A percentile compares a stretch with the other conserved stretches of the same genome.
Conservation (phyloP, 2,888 invertebrate genomes). For the Cordylochernes scorpioides region DNA sequence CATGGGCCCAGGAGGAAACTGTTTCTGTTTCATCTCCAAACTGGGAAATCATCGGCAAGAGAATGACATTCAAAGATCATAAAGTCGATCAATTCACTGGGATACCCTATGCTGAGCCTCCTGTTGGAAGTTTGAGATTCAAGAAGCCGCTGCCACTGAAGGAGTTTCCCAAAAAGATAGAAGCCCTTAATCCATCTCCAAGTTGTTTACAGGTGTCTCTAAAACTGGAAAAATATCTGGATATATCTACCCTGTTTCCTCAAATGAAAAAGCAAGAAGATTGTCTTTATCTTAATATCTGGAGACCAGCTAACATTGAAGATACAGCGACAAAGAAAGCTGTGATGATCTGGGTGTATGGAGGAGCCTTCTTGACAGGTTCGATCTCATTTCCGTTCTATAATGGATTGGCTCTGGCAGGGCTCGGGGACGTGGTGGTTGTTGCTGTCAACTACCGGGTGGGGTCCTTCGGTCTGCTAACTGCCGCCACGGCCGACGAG, state of each 20-base stretch:
- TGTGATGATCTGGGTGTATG: constrained; percentile 19
- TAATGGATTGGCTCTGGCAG: constrained; percentile 23
- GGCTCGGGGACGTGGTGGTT: constrained; percentile 24
- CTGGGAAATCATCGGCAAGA: constrained; percentile 13
- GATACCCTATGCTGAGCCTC: constrained; percentile 23
- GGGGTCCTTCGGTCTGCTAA: constrained; percentile 22
- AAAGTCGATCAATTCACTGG: constrained; percentile 20
- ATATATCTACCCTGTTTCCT: constrained; percentile 25
- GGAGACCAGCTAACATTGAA: constrained; percentile 26
- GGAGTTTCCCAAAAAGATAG: constrained; percentile 18
- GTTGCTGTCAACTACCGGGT: constrained; percentile 28
- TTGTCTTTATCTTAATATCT: constrained; percentile 28
- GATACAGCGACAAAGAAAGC: constrained; percentile 25
- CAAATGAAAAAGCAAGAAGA: constrained; percentile 25
- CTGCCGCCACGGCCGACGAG: constrained; percentile 25
- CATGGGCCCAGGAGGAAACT: too few relatives aligned
- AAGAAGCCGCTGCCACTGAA: constrained; percentile 18
- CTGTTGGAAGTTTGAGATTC: constrained; percentile 20
- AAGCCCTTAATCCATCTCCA: constrained; percentile 22
- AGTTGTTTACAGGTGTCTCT: constrained; percentile 25
- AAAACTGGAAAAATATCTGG: too few relatives aligned
- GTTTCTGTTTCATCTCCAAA: too few relatives aligned
- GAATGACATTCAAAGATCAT: constrained; percentile 15
- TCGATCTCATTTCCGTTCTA: constrained; percentile 24
- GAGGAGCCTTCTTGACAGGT: constrained; percentile 27